These are phyloP conservation scores for Drosophila ironensis DNA, from an alignment of 1,140 invertebrate genomes.

Conservation along the genomic window DNA sequence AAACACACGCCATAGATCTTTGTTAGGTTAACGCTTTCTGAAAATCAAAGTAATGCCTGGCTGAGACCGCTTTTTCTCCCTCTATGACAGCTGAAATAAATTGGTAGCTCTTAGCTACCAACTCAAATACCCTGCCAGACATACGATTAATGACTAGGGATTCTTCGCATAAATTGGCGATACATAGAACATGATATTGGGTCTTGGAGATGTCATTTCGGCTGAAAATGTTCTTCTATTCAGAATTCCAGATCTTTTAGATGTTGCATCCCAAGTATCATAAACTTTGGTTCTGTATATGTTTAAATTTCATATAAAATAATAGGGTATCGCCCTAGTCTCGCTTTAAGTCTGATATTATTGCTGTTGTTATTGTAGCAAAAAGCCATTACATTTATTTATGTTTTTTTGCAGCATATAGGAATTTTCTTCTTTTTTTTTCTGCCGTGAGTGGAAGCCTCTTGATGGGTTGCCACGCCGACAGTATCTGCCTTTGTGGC, in stretches of 20 bases:
- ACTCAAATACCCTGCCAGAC: neutral
- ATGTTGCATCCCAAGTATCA: no score
- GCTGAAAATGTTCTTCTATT: no score
- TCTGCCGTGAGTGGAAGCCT: conserved; percentile 21
- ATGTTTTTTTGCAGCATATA: neutral
- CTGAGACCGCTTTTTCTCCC: conserved; percentile 1
- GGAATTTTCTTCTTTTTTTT: neutral
- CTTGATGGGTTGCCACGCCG: conserved; percentile 42
- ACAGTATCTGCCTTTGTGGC: neutral
- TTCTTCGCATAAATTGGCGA: neutral
- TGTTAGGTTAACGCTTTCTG: conserved; percentile 69
- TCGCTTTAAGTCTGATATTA: neutral
- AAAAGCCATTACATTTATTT: conserved; percentile 62
- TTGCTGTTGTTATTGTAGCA: conserved; percentile 36
- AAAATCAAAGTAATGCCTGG: conserved; percentile 66
- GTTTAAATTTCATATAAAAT: neutral
- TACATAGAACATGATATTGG: no score
- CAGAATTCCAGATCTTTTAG: no score
- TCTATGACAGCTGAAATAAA: conserved; percentile 64
- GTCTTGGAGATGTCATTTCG: no score
- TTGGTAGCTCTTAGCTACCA: conserved; percentile 38
- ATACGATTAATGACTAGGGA: neutral
- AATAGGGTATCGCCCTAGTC: conserved; percentile 5
- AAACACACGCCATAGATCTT: conserved; percentile 49
- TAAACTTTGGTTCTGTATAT: no score